phyloP scores from a whole-genome alignment of 2,113 vertebrate genomes.

The Bettongia penicillata region DNA sequence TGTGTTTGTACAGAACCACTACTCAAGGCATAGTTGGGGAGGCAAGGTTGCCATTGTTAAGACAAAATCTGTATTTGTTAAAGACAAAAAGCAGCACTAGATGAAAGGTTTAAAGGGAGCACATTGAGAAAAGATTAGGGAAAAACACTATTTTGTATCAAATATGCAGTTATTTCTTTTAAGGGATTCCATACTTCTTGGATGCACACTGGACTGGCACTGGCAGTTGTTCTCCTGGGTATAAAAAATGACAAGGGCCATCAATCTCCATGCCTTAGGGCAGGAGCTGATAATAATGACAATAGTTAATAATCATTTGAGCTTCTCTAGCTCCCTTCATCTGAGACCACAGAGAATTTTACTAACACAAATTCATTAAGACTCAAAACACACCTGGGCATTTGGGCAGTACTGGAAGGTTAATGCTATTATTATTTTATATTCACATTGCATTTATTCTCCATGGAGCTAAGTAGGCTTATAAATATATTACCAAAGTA shows the following conservation, averaged over 20 bases:
- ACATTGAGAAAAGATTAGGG: constrained; percentile 48
- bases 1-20: background rate
- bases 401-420: constrained; percentile 50
- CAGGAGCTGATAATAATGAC: constrained; percentile 42
- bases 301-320: constrained; percentile 71
- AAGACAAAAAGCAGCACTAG: background rate
- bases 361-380: constrained; percentile 65
- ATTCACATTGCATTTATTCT: constrained; percentile 53
- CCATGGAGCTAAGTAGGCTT: constrained; percentile 48
- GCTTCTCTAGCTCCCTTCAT: constrained; percentile 39
- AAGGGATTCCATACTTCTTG: constrained; percentile 43
- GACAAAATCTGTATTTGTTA: background rate
- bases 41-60: background rate
- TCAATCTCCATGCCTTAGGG: constrained; percentile 40
- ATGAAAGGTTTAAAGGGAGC: background rate
- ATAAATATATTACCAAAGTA: constrained; percentile 65
- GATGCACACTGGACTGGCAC: background rate
- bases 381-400: constrained; percentile 61
- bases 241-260: constrained; percentile 6
- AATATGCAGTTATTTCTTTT: constrained; percentile 42
- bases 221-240: constrained; percentile 1
- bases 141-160: constrained; percentile 20
- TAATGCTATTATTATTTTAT: constrained; percentile 61
- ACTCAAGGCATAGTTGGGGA: background rate
- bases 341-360: constrained; percentile 47